A percentile compares a stretch with the other conserved stretches of the same genome.
These are phyloP conservation scores for Paralinhomoeus sp. DNA, from an alignment of 2,888 invertebrate species.

Conservation along the genomic window DNA sequence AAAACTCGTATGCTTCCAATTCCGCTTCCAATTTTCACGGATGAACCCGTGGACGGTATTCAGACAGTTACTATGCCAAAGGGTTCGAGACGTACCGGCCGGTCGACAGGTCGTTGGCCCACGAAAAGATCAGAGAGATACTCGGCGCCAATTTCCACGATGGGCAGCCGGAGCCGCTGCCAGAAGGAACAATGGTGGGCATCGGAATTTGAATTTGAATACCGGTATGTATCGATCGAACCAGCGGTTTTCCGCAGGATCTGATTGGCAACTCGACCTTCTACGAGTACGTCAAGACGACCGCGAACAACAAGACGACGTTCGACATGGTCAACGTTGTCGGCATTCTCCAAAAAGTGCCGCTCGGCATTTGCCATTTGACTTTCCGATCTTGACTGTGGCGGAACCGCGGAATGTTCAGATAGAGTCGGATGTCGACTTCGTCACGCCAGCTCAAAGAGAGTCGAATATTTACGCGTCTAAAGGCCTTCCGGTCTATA, in stretches of 20 bases:
- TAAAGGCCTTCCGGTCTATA: conserved; percentile 14
- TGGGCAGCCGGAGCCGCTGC: conserved; percentile 4
- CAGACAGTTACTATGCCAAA: conserved; percentile 11
- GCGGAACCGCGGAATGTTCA: too few relatives aligned
- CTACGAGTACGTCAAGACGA: conserved; percentile 9
- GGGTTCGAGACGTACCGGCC: conserved; percentile 14
- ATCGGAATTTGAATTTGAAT: too few relatives aligned
- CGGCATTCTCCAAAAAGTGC: conserved; percentile 11
- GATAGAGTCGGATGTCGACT: conserved; percentile 24
- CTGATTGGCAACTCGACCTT: conserved; percentile 21
- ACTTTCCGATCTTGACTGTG: too few relatives aligned
- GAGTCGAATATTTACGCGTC: conserved; percentile 17
- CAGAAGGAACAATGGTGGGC: conserved; percentile 20
- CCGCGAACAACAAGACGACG: not conserved
- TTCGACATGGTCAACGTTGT: conserved; percentile 11
- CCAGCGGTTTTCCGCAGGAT: too few relatives aligned
- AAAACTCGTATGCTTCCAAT: conserved; percentile 17
- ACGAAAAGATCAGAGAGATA: conserved; percentile 15
- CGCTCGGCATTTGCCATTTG: too few relatives aligned
- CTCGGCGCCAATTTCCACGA: conserved; percentile 8
- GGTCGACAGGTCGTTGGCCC: conserved; percentile 11
- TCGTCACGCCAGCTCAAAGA: conserved; percentile 20
- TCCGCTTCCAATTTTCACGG: too few relatives aligned
- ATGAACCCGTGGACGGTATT: too few relatives aligned
- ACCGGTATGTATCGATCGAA: too few relatives aligned